phyloP scores from a whole-genome alignment of 2,888 invertebrate species.

The Aporophyla lueneburgensis region DNA sequence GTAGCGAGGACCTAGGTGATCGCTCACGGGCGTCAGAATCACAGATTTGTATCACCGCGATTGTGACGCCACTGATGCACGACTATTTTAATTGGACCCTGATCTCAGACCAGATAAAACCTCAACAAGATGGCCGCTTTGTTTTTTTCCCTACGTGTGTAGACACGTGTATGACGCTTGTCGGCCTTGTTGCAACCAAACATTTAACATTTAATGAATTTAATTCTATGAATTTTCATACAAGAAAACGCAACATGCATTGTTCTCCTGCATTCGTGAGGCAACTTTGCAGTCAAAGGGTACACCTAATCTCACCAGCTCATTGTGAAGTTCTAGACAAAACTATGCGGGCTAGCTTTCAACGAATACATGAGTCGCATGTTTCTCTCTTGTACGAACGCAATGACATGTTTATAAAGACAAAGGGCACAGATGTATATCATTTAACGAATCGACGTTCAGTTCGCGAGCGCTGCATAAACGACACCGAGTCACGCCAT shows the following conservation, averaged over 20 bases:
- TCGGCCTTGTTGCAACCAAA: conserved; percentile 71
- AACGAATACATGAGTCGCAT: conserved; percentile 81
- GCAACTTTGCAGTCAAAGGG: conserved; percentile 74
- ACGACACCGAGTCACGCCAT: conserved; percentile 90
- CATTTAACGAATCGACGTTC: conserved; percentile 90
- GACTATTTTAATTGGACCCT: conserved; percentile 90
- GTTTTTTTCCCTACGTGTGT: conserved; percentile 77
- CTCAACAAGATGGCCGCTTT: conserved; percentile 85
- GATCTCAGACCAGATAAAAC: conserved; percentile 85
- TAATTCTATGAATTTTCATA: conserved; percentile 61
- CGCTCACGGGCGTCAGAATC: conserved; percentile 85
- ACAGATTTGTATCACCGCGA: conserved; percentile 85
- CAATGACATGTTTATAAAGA: conserved; percentile 89
- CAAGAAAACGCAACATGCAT: conserved; percentile 62
- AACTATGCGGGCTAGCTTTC: conserved; percentile 84
- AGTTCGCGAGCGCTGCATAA: conserved; percentile 85
- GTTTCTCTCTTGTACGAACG: conserved; percentile 81
- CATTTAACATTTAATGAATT: conserved; percentile 64
- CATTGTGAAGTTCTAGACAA: conserved; percentile 75
- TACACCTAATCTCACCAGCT: conserved; percentile 71
- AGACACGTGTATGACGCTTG: conserved; percentile 86
- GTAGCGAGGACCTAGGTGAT: conserved; percentile 81
- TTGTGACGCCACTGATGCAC: conserved; percentile 89
- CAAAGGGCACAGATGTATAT: conserved; percentile 89
- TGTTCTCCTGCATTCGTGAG: conserved; percentile 66